phyloP scores from a whole-genome alignment of 2,888 invertebrate genomes.

The Nemoura dubitans region DNA sequence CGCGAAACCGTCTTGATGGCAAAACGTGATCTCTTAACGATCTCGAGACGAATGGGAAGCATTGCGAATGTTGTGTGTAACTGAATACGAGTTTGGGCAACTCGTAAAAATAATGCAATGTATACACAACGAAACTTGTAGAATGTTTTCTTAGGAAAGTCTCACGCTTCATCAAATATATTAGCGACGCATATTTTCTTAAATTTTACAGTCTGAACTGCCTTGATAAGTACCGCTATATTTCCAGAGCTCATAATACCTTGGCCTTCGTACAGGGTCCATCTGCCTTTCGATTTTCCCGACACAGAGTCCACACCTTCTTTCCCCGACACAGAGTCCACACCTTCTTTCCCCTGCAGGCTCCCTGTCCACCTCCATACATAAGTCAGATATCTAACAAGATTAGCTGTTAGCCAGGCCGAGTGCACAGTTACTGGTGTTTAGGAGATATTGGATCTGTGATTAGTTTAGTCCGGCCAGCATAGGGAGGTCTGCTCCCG shows the following conservation, averaged over 20 bases:
- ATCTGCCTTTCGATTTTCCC: too few relatives aligned
- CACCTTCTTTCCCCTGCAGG: not conserved
- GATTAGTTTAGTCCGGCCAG: not conserved
- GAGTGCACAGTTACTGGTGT: not conserved
- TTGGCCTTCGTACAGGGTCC: too few relatives aligned
- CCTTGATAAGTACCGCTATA: not conserved
- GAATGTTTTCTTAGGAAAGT: not conserved
- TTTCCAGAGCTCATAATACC: not conserved
- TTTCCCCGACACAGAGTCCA: too few relatives aligned
- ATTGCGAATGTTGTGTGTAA: too few relatives aligned
- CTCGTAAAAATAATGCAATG: not conserved
- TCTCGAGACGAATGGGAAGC: not conserved
- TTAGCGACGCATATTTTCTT: not conserved
- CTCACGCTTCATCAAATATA: not conserved
- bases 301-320: too few relatives aligned
- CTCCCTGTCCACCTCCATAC: not conserved
- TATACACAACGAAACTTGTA: not conserved
- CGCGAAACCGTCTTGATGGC: not conserved
- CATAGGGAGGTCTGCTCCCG: not conserved
- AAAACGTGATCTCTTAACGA: not conserved
- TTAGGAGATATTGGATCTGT: conserved; percentile 20
- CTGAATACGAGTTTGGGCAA: not conserved
- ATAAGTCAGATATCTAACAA: conserved; percentile 12
- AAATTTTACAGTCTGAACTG: not conserved
- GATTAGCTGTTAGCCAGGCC: not conserved